phyloP scores from a whole-genome alignment of 2,113 vertebrate species.

The Petrocephalus zakoni region DNA sequence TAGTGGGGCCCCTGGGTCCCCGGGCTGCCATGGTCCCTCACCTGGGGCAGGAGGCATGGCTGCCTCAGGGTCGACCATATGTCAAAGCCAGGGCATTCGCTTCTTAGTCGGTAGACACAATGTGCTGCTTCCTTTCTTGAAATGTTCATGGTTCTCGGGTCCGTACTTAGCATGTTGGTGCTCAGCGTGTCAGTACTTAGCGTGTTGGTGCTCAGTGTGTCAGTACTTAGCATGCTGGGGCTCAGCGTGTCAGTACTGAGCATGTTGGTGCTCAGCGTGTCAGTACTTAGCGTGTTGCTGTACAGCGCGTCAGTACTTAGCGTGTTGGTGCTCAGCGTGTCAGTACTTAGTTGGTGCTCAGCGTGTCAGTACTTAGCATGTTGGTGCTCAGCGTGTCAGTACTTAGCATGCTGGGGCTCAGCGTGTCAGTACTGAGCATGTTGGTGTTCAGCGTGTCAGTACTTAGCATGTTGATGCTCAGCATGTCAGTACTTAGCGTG shows the following conservation, averaged over 20 bases:
- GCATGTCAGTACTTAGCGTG: neutral
- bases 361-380: too few species aligned
- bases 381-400: neutral
- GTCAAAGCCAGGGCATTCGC: neutral
- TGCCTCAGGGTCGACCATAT: neutral
- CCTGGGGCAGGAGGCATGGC: neutral
- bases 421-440: neutral
- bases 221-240: neutral
- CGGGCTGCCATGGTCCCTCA: neutral
- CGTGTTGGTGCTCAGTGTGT: too few species aligned
- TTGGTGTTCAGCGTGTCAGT: neutral
- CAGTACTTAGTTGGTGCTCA: neutral
- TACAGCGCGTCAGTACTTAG: neutral
- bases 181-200: too few species aligned
- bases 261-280: neutral
- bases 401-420: neutral
- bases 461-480: neutral
- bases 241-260: neutral
- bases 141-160: neutral
- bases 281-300: neutral
- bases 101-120: neutral
- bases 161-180: neutral
- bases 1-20: neutral
- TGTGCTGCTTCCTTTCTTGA: neutral
- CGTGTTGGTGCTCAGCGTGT: too few species aligned